Evolutionary conservation across 2,797 vertebrate genomes (phyloP), one percentile per base, ranked within the genome.

Genomic region (Tapera naevia): DNA sequence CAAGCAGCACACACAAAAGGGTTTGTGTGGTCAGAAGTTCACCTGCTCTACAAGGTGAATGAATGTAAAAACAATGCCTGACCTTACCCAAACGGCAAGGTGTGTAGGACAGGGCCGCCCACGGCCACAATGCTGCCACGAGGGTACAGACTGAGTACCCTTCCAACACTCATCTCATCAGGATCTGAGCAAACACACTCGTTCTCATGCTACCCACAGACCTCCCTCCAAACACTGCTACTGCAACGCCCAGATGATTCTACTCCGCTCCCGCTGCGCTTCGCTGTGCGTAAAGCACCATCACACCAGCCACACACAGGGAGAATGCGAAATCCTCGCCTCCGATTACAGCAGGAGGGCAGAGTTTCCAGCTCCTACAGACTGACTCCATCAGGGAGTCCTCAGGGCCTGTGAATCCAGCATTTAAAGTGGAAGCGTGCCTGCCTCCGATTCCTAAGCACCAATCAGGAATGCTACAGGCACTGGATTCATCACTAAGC

Each of bases 241-340:
- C 45, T 1, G 19, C 16, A 9, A 15, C 2, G 1, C 2, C 13
- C 2, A 8, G 43, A 10, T 10, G 18, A 73, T 8, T 4, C 43
- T 3, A 7, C 1, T 21, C 30, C 1, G 9, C 35, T 56, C 32
- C 9, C 1, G 1, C 21, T 8, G 3, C 0, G 5, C 33, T 17
- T 30, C 10, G 62, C 61, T 16, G 19, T 24, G 2, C 35, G 27
- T 32, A 7, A n/a, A 48, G 45, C n/a, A 27, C 4, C 0, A 3
- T 9, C 71, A 10, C 46, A 9, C 58, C 87, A 25, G 10, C 7
- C 13, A 2, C 0, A 6, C 37, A 22, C 41, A 22, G 32, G 2
- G n/a, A 35, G 62, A 14, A n/a, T 9, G 5, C 32, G 57, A 50
- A 54, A 66, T 1, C 2, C 1, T 3, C 48, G 30, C 35, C 58